Percentiles rank a stretch among this genome's conserved stretches.
Conservation (phyloP, 2,113 vertebrate genomes). For the Esox niger region DNA sequence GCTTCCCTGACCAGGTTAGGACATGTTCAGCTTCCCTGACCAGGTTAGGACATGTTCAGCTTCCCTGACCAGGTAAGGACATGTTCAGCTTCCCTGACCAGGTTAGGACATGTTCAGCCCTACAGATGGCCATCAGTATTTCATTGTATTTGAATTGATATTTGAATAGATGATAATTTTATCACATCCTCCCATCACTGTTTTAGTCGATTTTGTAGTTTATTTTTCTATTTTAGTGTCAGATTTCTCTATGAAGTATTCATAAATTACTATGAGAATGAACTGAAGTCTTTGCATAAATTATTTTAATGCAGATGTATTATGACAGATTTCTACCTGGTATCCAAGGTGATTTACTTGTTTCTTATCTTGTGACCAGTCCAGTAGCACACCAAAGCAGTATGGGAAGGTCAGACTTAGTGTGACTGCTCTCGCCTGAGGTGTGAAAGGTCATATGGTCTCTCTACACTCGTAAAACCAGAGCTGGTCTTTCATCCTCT, state of each 20-base stretch:
- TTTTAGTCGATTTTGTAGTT: no score
- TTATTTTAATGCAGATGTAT: not conserved
- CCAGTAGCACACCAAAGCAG: slow-evolving; percentile 24
- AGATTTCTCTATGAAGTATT: not conserved
- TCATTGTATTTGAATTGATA: no score
- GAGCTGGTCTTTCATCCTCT: not conserved
- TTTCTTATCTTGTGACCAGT: slow-evolving; percentile 1
- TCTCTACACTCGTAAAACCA: slow-evolving; percentile 6
- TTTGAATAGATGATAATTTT: no score
- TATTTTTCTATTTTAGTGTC: not conserved
- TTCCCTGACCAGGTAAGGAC: no score
- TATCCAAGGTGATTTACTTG: slow-evolving; percentile 2
- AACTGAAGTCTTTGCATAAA: not conserved
- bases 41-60: no score
- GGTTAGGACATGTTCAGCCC: no score
- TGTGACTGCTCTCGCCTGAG: slow-evolving; percentile 31
- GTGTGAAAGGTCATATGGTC: slow-evolving; percentile 38
- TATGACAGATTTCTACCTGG: not conserved
- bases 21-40: no score
- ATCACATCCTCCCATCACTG: no score
- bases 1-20: no score
- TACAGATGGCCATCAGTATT: no score
- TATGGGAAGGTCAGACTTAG: slow-evolving; percentile 18
- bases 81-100: no score
- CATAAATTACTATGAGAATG: not conserved